phyloP scores from a whole-genome alignment of 2,797 vertebrate genomes.

The Coregonus ussuriensis region DNA sequence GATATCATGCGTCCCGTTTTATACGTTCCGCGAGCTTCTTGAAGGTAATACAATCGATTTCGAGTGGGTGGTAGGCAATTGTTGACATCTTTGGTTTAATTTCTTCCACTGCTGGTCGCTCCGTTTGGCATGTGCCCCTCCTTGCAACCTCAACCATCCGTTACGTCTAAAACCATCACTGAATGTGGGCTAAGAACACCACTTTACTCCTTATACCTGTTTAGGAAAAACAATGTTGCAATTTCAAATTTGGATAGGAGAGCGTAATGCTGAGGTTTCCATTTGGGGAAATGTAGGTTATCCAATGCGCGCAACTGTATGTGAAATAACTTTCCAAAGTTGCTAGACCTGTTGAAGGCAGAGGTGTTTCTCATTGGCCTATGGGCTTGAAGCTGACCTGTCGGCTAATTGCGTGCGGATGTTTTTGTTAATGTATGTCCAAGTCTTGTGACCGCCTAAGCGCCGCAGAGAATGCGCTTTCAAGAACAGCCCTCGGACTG shows the following conservation, averaged over 20 bases:
- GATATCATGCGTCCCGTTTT: constrained; percentile 82
- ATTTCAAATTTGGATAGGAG: constrained; percentile 5
- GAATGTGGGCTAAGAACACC: constrained; percentile 28
- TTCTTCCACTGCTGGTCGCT: constrained; percentile 75
- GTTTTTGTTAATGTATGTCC: constrained; percentile 66
- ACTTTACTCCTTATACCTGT: constrained; percentile 14
- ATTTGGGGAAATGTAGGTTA: constrained; percentile 17
- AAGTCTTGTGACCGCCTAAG: constrained; percentile 76
- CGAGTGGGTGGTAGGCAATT: constrained; percentile 87
- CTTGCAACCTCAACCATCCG: constrained; percentile 27
- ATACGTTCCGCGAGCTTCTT: constrained; percentile 80
- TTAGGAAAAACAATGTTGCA: constrained; percentile 8
- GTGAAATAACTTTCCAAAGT: constrained; percentile 39
- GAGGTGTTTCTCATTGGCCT: constrained; percentile 43
- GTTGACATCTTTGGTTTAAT: constrained; percentile 81
- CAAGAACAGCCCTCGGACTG: constrained; percentile 42
- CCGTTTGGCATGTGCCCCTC: constrained; percentile 78
- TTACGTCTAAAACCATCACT: constrained; percentile 65
- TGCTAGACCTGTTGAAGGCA: constrained; percentile 55
- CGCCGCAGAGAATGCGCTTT: constrained; percentile 60
- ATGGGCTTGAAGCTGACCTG: constrained; percentile 57
- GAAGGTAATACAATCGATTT: constrained; percentile 88
- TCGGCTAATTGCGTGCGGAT: constrained; percentile 51
- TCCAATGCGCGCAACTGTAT: constrained; percentile 11
- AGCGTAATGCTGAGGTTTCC: constrained; percentile 20